Evolutionary conservation across 2,888 invertebrate genomes (phyloP).

Genomic region (Diabrotica balteata): DNA sequence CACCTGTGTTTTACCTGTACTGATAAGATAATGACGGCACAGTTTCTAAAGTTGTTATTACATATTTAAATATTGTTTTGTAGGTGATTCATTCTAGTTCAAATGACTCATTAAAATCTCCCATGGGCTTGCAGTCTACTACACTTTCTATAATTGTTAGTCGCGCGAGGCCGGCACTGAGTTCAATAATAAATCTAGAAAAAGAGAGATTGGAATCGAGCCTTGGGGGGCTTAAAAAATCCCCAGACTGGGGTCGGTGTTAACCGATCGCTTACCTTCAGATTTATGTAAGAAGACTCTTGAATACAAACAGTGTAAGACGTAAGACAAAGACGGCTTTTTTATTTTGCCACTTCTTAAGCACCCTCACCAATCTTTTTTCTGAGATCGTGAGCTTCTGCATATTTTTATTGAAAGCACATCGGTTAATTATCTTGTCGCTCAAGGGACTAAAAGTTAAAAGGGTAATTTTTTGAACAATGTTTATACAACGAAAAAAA

Average conservation of each 20-base stretch:
- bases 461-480: too few species aligned
- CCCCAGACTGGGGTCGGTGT: slow-evolving; percentile 59
- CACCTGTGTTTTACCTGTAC: too few species aligned
- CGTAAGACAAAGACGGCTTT: slow-evolving; percentile 43
- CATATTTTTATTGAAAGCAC: background rate
- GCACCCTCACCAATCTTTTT: slow-evolving; percentile 17
- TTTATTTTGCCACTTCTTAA: slow-evolving; percentile 40
- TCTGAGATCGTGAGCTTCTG: background rate
- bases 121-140: too few species aligned
- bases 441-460: background rate
- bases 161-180: slow-evolving; percentile 3
- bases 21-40: too few species aligned
- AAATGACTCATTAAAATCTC: too few species aligned
- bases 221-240: slow-evolving; percentile 57
- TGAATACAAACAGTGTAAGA: slow-evolving; percentile 54
- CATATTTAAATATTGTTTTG: too few species aligned
- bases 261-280: slow-evolving; percentile 61
- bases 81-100: too few species aligned
- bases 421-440: slow-evolving; percentile 9
- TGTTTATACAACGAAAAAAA: too few species aligned
- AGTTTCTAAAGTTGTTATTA: too few species aligned
- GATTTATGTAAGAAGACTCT: slow-evolving; percentile 60
- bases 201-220: slow-evolving; percentile 57
- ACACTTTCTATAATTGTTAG: too few species aligned
- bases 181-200: slow-evolving; percentile 59